A percentile compares a stretch with the other conserved stretches of the same genome.
These are phyloP conservation scores for Guaruba guarouba DNA, from an alignment of 2,113 vertebrate genomes.

Conservation along the genomic window DNA sequence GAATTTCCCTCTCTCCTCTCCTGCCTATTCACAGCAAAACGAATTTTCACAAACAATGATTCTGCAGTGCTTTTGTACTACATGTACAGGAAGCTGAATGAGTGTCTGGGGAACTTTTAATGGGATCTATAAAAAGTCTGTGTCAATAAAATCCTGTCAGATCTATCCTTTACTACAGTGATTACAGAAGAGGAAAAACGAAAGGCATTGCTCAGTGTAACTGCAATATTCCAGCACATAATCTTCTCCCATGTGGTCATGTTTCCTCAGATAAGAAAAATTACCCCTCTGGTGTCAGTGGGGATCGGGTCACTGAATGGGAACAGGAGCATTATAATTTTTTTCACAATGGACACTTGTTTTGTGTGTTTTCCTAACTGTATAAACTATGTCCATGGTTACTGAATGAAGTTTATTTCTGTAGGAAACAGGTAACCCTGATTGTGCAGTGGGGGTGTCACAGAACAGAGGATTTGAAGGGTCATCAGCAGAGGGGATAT, in stretches of 20 bases:
- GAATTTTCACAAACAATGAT: slow-evolving; percentile 30
- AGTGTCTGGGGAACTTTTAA: slow-evolving; percentile 64
- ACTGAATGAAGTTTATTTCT: slow-evolving; percentile 66
- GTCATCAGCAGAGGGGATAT: slow-evolving; percentile 57
- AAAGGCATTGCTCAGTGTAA: slow-evolving; percentile 55
- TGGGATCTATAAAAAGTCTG: slow-evolving; percentile 66
- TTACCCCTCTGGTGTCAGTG: slow-evolving; percentile 13
- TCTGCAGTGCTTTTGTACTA: slow-evolving; percentile 35
- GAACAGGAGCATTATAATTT: slow-evolving; percentile 20
- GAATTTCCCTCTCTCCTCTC: background rate
- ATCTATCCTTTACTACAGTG: slow-evolving; percentile 49
- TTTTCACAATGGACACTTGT: slow-evolving; percentile 57
- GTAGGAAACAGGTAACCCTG: slow-evolving; percentile 68
- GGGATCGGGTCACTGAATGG: slow-evolving; percentile 37
- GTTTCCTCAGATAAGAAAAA: slow-evolving; percentile 71
- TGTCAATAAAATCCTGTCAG: slow-evolving; percentile 66
- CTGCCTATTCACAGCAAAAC: slow-evolving; percentile 17
- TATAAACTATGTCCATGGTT: slow-evolving; percentile 62
- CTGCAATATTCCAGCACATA: slow-evolving; percentile 47
- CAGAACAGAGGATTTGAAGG: slow-evolving; percentile 45
- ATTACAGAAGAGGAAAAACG: slow-evolving; percentile 44
- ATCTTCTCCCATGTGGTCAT: slow-evolving; percentile 66
- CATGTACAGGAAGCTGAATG: slow-evolving; percentile 53
- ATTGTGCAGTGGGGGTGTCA: slow-evolving; percentile 44
- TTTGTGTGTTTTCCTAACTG: slow-evolving; percentile 62